These are phyloP conservation scores for Andricus quercusramuli DNA, from an alignment of 2,888 invertebrate genomes.

Conservation along the genomic window DNA sequence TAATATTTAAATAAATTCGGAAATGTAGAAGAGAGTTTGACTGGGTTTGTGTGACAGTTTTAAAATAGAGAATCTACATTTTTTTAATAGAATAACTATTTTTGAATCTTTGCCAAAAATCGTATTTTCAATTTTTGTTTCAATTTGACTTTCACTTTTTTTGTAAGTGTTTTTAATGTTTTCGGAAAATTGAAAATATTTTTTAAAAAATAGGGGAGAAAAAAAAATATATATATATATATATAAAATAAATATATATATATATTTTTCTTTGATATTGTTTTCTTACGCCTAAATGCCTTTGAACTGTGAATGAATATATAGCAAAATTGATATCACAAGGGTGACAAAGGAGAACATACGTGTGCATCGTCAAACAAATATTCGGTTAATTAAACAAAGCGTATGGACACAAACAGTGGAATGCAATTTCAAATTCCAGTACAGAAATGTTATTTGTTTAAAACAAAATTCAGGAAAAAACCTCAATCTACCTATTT, in stretches of 20 bases:
- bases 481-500: neutral
- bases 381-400: neutral
- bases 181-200: too few relatives aligned
- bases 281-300: conserved; percentile 10
- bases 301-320: conserved; percentile 9
- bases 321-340: conserved; percentile 58
- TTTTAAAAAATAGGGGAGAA: neutral
- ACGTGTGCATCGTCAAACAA: neutral
- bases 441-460: neutral
- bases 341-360: conserved; percentile 52
- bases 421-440: neutral
- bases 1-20: neutral
- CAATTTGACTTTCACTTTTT: neutral
- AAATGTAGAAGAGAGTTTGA: neutral
- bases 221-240: too few relatives aligned
- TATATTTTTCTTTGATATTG: neutral
- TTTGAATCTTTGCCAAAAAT: neutral
- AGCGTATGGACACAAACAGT: neutral
- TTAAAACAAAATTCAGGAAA: too few relatives aligned
- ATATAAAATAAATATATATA: too few relatives aligned
- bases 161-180: too few relatives aligned
- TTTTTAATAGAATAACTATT: neutral
- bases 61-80: neutral
- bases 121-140: neutral
- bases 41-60: neutral